Conservation (phyloP, 1,140 invertebrate species). For the Tenebrio molitor region DNA sequence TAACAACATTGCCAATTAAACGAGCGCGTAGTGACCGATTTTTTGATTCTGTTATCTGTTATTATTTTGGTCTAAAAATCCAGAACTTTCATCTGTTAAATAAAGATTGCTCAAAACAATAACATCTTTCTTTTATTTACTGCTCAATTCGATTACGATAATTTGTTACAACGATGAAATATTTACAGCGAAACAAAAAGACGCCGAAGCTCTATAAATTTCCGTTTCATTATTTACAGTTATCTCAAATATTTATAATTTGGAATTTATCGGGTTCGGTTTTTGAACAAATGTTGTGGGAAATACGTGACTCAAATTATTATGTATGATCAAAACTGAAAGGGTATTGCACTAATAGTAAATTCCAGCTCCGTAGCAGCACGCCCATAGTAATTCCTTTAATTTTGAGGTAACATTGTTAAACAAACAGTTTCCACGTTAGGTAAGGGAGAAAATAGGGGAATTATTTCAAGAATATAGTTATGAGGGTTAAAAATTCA, state of each 20-base stretch:
- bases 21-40: too few species aligned
- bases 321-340: conserved; percentile 29
- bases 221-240: too few species aligned
- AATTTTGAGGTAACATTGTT: background rate
- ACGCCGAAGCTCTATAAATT: background rate
- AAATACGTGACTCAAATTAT: conserved; percentile 26
- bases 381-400: background rate
- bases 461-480: too few species aligned
- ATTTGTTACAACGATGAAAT: background rate
- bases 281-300: conserved; percentile 18
- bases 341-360: conserved; percentile 32
- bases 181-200: background rate
- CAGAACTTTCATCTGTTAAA: background rate
- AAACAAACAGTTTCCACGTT: too few species aligned
- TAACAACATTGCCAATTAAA: too few species aligned
- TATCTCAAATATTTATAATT: too few species aligned
- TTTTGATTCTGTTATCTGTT: too few species aligned
- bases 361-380: background rate
- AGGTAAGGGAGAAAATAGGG: too few species aligned
- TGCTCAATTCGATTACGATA: background rate
- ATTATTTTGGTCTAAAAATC: too few species aligned
- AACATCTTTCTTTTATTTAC: background rate
- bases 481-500: too few species aligned
- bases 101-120: background rate
- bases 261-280: conserved; percentile 4